Evolutionary conservation across 2,113 vertebrate species (phyloP).

Genomic region (Trematomus loennbergii): DNA sequence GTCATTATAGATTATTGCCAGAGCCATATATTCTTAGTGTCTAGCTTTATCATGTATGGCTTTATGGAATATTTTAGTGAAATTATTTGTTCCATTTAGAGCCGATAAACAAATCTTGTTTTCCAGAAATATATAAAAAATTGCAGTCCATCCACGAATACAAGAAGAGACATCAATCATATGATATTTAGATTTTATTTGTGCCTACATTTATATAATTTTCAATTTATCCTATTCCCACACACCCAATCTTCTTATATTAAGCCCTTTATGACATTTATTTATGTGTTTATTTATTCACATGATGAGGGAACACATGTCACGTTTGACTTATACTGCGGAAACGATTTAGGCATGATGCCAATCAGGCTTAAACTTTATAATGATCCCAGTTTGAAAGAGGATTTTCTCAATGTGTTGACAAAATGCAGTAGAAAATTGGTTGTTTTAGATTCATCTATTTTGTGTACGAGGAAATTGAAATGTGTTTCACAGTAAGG

Average conservation of each 20-base stretch:
- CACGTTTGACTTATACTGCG: constrained; percentile 29
- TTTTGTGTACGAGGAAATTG: not conserved
- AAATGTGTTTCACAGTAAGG: not conserved
- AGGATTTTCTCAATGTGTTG: not conserved
- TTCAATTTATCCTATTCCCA: not conserved
- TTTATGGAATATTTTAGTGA: not conserved
- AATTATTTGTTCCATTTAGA: not conserved
- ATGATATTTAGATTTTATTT: not conserved
- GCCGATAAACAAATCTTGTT: not conserved
- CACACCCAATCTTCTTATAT: not conserved
- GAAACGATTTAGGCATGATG: constrained; percentile 12
- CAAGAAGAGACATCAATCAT: not conserved
- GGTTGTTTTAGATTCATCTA: too few relatives aligned
- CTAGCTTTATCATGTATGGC: too few relatives aligned
- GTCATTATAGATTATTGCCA: too few relatives aligned
- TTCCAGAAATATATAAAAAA: not conserved
- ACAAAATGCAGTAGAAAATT: not conserved
- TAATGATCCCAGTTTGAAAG: not conserved
- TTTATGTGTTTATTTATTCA: not conserved
- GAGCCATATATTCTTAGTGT: too few relatives aligned
- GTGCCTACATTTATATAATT: not conserved
- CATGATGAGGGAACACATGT: not conserved
- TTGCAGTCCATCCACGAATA: too few relatives aligned
- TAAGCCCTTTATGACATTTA: not conserved
- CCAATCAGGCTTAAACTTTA: constrained; percentile 23